Evolutionary conservation across 2,797 vertebrate species (phyloP), one percentile per base, ranked within the genome.

Genomic region (Anguilla pacifica): DNA sequence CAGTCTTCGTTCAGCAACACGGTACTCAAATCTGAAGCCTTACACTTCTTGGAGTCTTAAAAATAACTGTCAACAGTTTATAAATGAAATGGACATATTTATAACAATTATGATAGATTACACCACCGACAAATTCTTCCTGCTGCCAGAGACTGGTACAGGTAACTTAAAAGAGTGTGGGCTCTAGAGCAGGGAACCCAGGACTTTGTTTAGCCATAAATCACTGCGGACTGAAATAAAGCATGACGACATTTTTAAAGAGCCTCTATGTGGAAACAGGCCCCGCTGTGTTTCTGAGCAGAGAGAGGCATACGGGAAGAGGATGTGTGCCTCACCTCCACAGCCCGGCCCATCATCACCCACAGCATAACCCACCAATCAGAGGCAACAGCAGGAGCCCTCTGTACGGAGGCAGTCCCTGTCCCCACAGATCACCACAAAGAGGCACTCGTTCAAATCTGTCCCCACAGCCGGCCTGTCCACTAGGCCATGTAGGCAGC

Each of bases 341-440:
- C 97, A 98, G 91, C 94, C 94, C 59, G 93, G 90, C 82, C 92
- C 94, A 0, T 92, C 93, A 15, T 94, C 92, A 0, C 88, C 13
- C 2, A 92, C 94, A 49, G 91, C 91, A 88, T 97, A 97, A 87
- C 97, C 97, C 0, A 95, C 90, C 31, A 95, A 95, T 55, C 97
- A 98, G 91, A 96, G 86, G 89, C 97, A 98, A 83, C 95, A 95
- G 91, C 97, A 97, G 90, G 97, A 98, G 51, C 97, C 97, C 0
- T 96, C 94, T 22, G 93, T 97, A 93, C 98, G 98, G 92, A 97
- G 92, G 88, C 97, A 98, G 85, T 97, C 94, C 0, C 90, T 96
- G 51, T 96, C 96, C n/a, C 96, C 96, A 49, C 77, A 61, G 35
- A 88, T 17, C 31, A 15, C 1, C 82, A 81, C 64, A 84, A 51